Base-by-base conservation (phyloP, 1,140 invertebrate genomes). In the Scylla paramamosain region DNA sequence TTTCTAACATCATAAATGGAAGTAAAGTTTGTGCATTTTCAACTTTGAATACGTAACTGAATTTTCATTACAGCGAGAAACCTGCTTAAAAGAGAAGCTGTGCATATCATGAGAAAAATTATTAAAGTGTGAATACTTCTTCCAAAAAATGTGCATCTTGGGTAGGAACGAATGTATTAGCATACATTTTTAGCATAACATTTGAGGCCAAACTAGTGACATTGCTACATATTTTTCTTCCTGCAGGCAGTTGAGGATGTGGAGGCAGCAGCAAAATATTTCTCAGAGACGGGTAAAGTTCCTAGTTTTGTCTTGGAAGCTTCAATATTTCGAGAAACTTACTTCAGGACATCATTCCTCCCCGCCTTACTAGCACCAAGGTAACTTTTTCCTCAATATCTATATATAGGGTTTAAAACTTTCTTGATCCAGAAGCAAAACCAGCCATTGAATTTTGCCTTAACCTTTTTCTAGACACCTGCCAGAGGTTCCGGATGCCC, bases 401-500 rank as follows among this genome's bases (percentile, higher is more conserved):
- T 90, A 2, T 46, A 45, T 32, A 32, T 46, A 25, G 45, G 46
- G 39, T 39, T 39, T 6, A 39, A 28, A 88, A 88, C 25, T 25
- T 88, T 39, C 31, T 0, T 89, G 39, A 39, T 39, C 1, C 39
- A 2, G 39, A 39, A 39, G 6, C 52, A 59, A 59, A 59, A 59
- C 2, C 52, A 59, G 52, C 10, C 20, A 59, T 59, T 20, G 20
- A 20, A 59, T 20, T 59, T 59, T 59, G 52, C 10, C 52, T 20
- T 59, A 12, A 4, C 10, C 10, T 39, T n/a, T 91, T 59, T 52
- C 16, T 46, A 93, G 93, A 46, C 48, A 46, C 8, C 29, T 93
- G 10, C 93, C 93, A 88, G 93, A 93, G 87, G 93, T 67, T 25
- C 93, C 93, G 31, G 93, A 93, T 93, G 84, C 93, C 28, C 28